These are phyloP conservation scores for Platygyra sinensis DNA, from an alignment of 64 coral and sea anemone species.

Conservation along the genomic window DNA sequence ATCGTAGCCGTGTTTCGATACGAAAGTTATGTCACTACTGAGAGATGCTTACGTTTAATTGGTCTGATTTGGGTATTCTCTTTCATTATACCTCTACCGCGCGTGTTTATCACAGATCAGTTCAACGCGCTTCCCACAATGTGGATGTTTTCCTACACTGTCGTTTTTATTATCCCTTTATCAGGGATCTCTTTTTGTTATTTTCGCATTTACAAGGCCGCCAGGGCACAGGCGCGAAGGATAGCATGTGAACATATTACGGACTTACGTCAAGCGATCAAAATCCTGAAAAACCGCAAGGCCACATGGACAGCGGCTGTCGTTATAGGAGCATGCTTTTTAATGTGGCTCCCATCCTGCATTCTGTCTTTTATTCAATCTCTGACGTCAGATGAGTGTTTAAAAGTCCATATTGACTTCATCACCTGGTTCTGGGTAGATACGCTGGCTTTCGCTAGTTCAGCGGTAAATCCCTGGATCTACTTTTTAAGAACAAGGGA, in stretches of 20 bases:
- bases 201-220: slow-evolving; percentile 23
- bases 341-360: slow-evolving; percentile 9
- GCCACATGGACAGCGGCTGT: slow-evolving; percentile 21
- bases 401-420: neutral
- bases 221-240: neutral
- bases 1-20: slow-evolving; percentile 21
- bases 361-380: slow-evolving; percentile 11
- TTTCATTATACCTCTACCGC: neutral
- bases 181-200: slow-evolving; percentile 41
- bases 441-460: neutral
- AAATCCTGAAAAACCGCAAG: slow-evolving; percentile 12
- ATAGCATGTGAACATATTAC: neutral
- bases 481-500: slow-evolving; percentile 14
- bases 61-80: slow-evolving; percentile 1
- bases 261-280: neutral
- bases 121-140: slow-evolving; percentile 6
- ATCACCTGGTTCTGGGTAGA: slow-evolving; percentile 30
- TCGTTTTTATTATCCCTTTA: slow-evolving; percentile 13
- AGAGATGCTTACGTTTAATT: neutral
- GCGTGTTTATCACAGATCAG: slow-evolving; percentile 16
- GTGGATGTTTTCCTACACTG: neutral
- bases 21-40: neutral
- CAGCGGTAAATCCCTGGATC: slow-evolving; percentile 43
- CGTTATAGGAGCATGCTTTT: slow-evolving; percentile 16
- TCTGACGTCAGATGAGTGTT: slow-evolving; percentile 5